Evolutionary conservation across 2,113 vertebrate species (phyloP).

Genomic region (Opisthocomus hoazin): DNA sequence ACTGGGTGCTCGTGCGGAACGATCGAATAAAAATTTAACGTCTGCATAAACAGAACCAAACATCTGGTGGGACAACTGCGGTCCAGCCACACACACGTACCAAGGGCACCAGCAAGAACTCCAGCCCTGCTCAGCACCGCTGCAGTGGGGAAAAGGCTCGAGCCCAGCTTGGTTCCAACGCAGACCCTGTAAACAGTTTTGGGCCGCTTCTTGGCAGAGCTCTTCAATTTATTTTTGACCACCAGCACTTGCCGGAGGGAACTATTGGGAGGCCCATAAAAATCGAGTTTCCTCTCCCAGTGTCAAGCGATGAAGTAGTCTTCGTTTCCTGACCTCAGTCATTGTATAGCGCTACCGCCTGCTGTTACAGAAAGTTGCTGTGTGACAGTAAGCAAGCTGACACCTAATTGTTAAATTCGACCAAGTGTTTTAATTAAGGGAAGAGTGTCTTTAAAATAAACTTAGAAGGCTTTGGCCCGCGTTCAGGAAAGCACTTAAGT

Average conservation of each 20-base stretch:
- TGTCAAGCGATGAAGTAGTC: neutral
- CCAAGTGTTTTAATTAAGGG: slow-evolving; percentile 43
- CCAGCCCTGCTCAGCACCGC: neutral
- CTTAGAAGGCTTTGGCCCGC: slow-evolving; percentile 14
- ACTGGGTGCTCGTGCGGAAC: neutral
- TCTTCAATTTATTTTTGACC: neutral
- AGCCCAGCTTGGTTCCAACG: neutral
- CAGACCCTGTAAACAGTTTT: neutral
- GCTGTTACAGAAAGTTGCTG: neutral
- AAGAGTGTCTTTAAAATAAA: slow-evolving; percentile 44
- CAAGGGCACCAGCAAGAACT: neutral
- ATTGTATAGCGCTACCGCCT: neutral
- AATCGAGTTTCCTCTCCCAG: neutral
- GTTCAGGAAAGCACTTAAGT: slow-evolving; percentile 64
- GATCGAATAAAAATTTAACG: neutral
- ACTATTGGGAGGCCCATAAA: slow-evolving; percentile 31
- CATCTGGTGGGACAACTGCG: neutral
- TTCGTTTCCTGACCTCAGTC: slow-evolving; percentile 1
- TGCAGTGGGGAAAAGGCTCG: neutral
- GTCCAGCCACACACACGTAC: neutral
- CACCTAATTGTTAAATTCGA: slow-evolving; percentile 34
- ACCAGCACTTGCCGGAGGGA: neutral
- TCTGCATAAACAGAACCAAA: slow-evolving; percentile 7
- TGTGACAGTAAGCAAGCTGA: slow-evolving; percentile 34
- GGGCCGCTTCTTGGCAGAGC: neutral